Conservation (phyloP, 2,888 invertebrate species). For the Phrixothrix hirtus region DNA sequence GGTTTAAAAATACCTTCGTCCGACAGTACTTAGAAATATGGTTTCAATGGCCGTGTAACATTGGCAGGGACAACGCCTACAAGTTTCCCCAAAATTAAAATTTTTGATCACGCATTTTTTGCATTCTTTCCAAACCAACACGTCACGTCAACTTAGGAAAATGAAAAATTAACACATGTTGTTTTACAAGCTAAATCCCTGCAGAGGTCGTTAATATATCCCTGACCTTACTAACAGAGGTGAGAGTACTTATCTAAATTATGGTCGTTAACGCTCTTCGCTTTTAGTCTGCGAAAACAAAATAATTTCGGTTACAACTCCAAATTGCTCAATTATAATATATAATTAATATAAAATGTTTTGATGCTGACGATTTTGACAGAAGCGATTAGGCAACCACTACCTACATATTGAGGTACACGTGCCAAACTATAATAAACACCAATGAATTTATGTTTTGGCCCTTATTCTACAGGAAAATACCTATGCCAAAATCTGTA, state of each 20-base stretch:
- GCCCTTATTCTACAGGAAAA: no score
- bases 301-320: no score
- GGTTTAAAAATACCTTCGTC: conserved; percentile 20
- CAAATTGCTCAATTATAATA: no score
- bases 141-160: neutral
- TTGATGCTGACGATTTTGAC: no score
- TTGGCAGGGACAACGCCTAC: conserved; percentile 23
- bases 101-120: neutral
- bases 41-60: conserved; percentile 26
- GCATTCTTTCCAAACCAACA: neutral
- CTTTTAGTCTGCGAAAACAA: neutral
- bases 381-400: no score
- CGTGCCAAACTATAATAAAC: no score
- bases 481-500: no score
- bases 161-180: conserved; percentile 5
- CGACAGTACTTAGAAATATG: conserved; percentile 13
- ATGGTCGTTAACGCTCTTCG: neutral
- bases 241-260: conserved; percentile 4
- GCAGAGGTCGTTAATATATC: conserved; percentile 17
- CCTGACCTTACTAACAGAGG: conserved; percentile 21
- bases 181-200: conserved; percentile 1
- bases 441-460: no score
- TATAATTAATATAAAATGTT: no score
- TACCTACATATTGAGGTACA: no score
- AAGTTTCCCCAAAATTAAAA: neutral